phyloP scores from a whole-genome alignment of 2,888 invertebrate genomes.

The Nymphalis polychloros region DNA sequence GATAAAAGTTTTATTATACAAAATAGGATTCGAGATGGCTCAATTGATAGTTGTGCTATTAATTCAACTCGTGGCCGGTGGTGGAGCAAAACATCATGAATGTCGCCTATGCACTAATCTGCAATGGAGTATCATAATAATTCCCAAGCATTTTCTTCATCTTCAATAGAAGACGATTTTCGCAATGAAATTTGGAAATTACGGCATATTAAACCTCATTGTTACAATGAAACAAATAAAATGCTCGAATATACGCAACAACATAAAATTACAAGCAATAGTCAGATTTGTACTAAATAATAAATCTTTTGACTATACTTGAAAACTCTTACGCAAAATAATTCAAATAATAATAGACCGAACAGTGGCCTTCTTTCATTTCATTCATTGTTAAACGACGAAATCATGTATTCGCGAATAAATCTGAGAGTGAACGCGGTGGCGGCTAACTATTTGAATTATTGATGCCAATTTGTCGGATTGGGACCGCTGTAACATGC shows the following conservation, averaged over 20 bases:
- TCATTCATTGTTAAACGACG: conserved; percentile 9
- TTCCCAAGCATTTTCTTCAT: no score
- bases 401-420: conserved; percentile 33
- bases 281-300: background rate
- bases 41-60: no score
- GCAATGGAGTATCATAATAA: no score
- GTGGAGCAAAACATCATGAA: no score
- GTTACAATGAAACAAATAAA: no score
- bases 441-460: conserved; percentile 49
- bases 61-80: no score
- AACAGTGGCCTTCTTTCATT: background rate
- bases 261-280: background rate
- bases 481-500: conserved; percentile 41
- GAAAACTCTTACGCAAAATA: background rate
- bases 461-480: conserved; percentile 50
- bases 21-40: no score
- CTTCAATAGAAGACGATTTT: no score
- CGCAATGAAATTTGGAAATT: no score
- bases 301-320: background rate
- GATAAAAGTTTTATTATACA: no score
- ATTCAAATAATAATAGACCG: background rate
- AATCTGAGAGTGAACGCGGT: conserved; percentile 40
- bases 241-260: background rate
- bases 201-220: no score
- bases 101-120: no score